Base-by-base conservation (phyloP, 2,888 invertebrate species). In the Dendrolimus houi region DNA sequence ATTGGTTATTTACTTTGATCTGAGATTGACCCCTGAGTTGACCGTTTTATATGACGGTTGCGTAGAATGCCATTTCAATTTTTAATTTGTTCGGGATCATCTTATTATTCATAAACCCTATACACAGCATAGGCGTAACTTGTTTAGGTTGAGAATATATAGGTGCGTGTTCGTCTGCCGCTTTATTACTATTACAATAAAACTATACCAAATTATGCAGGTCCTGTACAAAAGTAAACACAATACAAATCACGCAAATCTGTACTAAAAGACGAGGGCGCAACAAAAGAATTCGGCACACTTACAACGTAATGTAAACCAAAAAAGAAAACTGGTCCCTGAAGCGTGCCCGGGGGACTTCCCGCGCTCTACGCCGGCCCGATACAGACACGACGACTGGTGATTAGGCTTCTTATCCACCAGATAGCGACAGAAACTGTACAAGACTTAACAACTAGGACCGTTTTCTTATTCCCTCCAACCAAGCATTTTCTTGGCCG, bases 391-490 rank as follows among this genome's bases (percentile, higher is more conserved):
- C 87, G 89, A 88, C 87, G 88, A 81, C 89, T 83, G 89, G 90
- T 89, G 91, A 90, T 91, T 90, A 90, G 91, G 85, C 89, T 84
- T 79, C 88, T 88, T 90, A 90, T 89, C 91, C 90, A 82, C 74
- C 77, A 87, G 90, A 89, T 88, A 89, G 89, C 88, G 88, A 83
- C 85, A 87, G 87, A 88, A 89, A 90, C 88, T 88, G 88, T 87
- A 83, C 87, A 87, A 88, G 90, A 90, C 89, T 90, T 90, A 89
- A 89, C 90, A 89, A 89, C 90, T 90, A 90, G 87, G 81, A 86
- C 83, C 88, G 79, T 87, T 88, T 88, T 88, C 88, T 87, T 90
- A 88, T 89, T 89, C 87, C 80, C 81, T 82, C 81, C 82, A 69
- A 85, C 83, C 85, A 84, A 84, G 85, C 79, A 85, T 86, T 89